Base-by-base conservation (phyloP, 2,113 vertebrate genomes). In the Callionymus lyra region DNA sequence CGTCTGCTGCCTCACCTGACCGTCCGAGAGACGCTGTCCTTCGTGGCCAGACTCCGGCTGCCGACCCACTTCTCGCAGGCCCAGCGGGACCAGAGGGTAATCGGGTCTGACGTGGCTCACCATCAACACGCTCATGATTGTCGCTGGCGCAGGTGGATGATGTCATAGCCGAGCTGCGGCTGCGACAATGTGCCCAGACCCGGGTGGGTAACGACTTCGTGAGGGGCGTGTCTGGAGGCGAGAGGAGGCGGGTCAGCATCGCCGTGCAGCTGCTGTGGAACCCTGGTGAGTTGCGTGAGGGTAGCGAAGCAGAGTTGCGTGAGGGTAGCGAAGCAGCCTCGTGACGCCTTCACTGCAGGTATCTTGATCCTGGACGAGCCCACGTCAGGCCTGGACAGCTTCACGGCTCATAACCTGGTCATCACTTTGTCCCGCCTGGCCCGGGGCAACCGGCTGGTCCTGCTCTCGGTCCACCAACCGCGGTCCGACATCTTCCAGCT, bases 241-340 rank as follows among this genome's bases (percentile, higher is more conserved):
- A 98, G 82, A 83, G 93, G 53, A 81, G 92, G 44, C 78, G 94
- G 63, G 93, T 97, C 55, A 97, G 93, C 77, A 94, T 97, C 0
- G 93, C 86, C 2, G 91, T 97, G 36, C 93, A 98, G 65, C 88
- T 97, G 4, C 86, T 97, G 33, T 97, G 93, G 93, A 98, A 97
- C 69, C 94, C 94, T 1, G 94, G 94, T 94, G 72, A 87, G 87
- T 11, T 27, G 21, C 8, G 21, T 27, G 21, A 27, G 21, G 21
- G 21, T 5, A 27, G 21, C 21, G 21, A 27, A 27, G 21, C 21
- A 27, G 21, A 27, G 21, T 27, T 8, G 8, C 8, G 21, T 4
- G 8, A 27, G 8, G 8, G 8, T 5, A 27, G 21, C 4, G 8
- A 27, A 27, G n/a, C n/a, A n/a, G n/a, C n/a, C n/a, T n/a, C n/a